Evolutionary conservation across 2,113 vertebrate genomes (phyloP).

Genomic region (Sigmodon hispidus): DNA sequence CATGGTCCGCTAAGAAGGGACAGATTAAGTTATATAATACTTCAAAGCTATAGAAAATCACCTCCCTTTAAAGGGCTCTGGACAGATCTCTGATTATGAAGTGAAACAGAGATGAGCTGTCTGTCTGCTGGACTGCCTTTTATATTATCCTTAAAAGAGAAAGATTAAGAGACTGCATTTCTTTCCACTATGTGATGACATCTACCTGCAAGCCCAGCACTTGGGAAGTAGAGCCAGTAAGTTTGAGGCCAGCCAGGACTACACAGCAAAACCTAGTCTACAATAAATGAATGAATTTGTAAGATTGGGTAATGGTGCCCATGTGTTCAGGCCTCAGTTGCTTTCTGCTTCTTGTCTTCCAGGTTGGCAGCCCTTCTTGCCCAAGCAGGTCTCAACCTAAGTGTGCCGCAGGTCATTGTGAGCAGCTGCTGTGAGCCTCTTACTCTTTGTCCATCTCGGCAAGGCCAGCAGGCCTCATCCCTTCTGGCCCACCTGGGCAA

Average conservation of each 20-base stretch:
- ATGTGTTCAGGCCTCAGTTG: background rate
- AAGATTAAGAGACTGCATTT: background rate
- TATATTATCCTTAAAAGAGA: too few relatives aligned
- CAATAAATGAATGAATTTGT: background rate
- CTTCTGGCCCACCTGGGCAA: constrained; percentile 83
- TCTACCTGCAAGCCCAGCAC: background rate
- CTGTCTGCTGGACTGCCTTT: background rate
- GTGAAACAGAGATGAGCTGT: background rate
- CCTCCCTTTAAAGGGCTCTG: background rate
- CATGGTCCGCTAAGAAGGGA: background rate
- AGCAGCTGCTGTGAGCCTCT: constrained; percentile 93
- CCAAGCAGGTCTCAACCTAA: constrained; percentile 90
- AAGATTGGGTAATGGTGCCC: background rate
- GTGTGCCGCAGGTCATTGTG: constrained; percentile 93
- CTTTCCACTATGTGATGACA: background rate
- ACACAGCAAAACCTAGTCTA: background rate
- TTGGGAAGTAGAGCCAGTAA: background rate
- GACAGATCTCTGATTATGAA: background rate
- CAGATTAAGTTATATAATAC: background rate
- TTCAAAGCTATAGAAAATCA: background rate
- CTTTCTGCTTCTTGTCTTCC: constrained; percentile 55
- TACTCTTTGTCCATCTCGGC: constrained; percentile 85
- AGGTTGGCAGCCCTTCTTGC: constrained; percentile 91
- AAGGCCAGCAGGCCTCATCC: constrained; percentile 79
- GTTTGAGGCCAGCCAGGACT: background rate